phyloP scores from a whole-genome alignment of 2,797 vertebrate genomes.

The Sebastes nivosus region DNA sequence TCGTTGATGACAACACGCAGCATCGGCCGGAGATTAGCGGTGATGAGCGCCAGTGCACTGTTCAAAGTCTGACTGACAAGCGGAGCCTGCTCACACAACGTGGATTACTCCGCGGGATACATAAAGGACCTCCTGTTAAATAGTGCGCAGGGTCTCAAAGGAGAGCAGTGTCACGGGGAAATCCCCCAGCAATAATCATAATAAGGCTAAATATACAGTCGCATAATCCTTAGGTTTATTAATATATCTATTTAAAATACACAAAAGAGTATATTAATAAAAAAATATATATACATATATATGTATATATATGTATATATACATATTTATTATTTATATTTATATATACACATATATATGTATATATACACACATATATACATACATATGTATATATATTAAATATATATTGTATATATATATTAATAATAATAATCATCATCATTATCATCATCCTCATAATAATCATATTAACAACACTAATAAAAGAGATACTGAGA shows the following conservation, averaged over 20 bases:
- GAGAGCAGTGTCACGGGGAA: neutral
- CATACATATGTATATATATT: too few species aligned
- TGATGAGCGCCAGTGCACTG: constrained; percentile 78
- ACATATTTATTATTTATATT: too few species aligned
- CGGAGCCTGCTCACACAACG: constrained; percentile 66
- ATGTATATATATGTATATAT: accelerated
- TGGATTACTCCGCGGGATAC: constrained; percentile 68
- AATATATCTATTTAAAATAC: neutral
- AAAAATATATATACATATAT: neutral
- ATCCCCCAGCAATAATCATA: neutral
- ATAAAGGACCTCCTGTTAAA: constrained; percentile 48
- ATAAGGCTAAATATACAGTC: neutral
- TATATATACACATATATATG: too few species aligned
- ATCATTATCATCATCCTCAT: too few species aligned
- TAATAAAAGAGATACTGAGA: neutral
- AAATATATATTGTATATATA: too few species aligned
- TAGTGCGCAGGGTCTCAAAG: constrained; percentile 64
- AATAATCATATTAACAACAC: too few species aligned
- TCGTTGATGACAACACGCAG: constrained; percentile 42
- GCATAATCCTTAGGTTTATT: neutral
- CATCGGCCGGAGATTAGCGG: constrained; percentile 57
- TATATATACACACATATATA: too few species aligned
- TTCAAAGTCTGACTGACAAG: constrained; percentile 85
- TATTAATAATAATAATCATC: too few species aligned
- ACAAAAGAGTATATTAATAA: too few species aligned